Base-by-base conservation (phyloP, 1,140 invertebrate genomes). In the Aphaenogaster floridana region DNA sequence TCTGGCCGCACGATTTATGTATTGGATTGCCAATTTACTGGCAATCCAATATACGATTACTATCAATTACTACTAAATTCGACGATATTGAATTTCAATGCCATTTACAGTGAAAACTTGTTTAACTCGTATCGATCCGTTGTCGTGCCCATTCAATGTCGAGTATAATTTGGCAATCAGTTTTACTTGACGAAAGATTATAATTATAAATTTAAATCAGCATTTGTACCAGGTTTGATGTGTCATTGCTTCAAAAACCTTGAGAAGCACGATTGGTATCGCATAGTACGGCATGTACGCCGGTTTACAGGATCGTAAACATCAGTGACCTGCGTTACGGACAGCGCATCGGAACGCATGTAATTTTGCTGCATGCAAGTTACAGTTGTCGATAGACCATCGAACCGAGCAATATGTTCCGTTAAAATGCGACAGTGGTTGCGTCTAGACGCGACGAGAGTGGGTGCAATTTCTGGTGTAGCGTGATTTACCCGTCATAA, bases 401-500 rank as follows among this genome's bases (percentile, higher is more conserved):
- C 50, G 66, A 81, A 42, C 15, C 48, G 36, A 39, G 39, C 80
- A 74, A 74, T 83, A 59, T 74, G 80, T 83, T 28, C 28, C 68
- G 80, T 9, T 11, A 48, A 83, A 64, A 80, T 48, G 74, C 57
- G 83, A 66, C 74, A 79, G 48, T 74, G 45, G 21, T 86, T 66
- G 59, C 50, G 36, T 78, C 66, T 86, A 78, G 72, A 79, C 57
- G 48, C 48, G 39, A 66, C 3, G 21, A 21, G 36, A 50, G 36
- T 36, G 42, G 71, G 4, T 74, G 59, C 76, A 77, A 57, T 88
- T 66, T 45, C 13, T 48, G 80, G 17, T 2, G 13, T 48, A 68
- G 9, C 50, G 63, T 71, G 80, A 91, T 91, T 84, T 88, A 90
- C 68, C 61, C 81, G 42, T 61, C 66, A 89, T 89, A 88, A 92